Conservation (phyloP, 2,797 vertebrate genomes). For the Syngnathus acus region DNA sequence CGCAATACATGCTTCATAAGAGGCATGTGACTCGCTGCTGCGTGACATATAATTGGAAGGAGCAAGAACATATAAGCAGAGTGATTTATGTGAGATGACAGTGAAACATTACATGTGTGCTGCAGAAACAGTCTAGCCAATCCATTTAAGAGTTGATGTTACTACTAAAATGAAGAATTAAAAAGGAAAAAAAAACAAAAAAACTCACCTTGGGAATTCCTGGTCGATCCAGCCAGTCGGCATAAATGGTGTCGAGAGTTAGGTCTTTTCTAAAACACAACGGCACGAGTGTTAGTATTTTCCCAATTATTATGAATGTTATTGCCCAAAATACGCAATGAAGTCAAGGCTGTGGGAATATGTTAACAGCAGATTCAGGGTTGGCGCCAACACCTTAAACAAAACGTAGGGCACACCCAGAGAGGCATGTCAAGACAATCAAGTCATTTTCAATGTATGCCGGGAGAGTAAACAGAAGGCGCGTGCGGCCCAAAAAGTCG, state of each 20-base stretch:
- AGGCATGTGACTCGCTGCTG: constrained; percentile 3
- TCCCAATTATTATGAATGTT: constrained; percentile 54
- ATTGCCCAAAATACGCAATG: constrained; percentile 46
- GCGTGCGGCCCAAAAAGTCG: not conserved
- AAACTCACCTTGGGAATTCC: constrained; percentile 84
- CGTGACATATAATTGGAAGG: not conserved
- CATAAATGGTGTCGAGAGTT: constrained; percentile 77
- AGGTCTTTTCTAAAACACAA: constrained; percentile 77
- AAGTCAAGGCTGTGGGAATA: constrained; percentile 47
- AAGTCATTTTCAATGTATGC: constrained; percentile 11
- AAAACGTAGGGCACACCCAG: constrained; percentile 47
- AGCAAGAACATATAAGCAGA: constrained; percentile 2
- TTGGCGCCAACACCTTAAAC: constrained; percentile 49
- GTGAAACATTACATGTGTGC: not conserved
- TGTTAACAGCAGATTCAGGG: constrained; percentile 26
- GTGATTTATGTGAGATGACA: not conserved
- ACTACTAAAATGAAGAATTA: constrained; percentile 13
- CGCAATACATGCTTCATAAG: not conserved
- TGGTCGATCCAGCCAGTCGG: constrained; percentile 86
- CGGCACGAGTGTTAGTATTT: constrained; percentile 53
- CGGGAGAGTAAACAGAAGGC: not conserved
- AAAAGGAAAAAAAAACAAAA: constrained; percentile 9
- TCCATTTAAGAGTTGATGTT: not conserved
- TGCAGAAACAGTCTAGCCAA: not conserved
- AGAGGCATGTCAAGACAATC: constrained; percentile 39